Conservation (phyloP, 1,140 invertebrate species). For the Phortica variegata region DNA sequence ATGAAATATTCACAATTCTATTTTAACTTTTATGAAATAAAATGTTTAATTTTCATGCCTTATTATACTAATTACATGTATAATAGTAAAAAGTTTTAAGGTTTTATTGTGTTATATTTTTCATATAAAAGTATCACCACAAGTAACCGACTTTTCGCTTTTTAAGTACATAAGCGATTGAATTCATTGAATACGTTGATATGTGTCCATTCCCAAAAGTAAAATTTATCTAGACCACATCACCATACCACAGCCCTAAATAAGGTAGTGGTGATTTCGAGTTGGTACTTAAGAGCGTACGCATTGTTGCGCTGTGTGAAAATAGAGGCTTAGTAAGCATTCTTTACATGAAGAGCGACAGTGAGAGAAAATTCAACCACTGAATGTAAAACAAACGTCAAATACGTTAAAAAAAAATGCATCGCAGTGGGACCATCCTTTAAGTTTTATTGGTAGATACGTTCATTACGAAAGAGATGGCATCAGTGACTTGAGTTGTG, state of each 20-base stretch:
- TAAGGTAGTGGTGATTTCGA: conserved; percentile 6
- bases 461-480: neutral
- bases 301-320: conserved; percentile 40
- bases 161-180: conserved; percentile 10
- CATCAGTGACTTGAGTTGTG: conserved; percentile 5
- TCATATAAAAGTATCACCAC: conserved; percentile 1
- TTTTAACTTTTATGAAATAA: no score
- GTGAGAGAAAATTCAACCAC: conserved; percentile 35
- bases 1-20: no score
- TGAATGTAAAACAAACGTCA: conserved; percentile 32
- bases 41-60: no score
- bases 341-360: conserved; percentile 23
- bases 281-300: conserved; percentile 18
- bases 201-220: conserved; percentile 14
- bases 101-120: no score
- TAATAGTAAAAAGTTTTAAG: no score
- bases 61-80: no score
- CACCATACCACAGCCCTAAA: conserved; percentile 4
- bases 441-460: conserved; percentile 27
- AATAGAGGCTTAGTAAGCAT: conserved; percentile 35
- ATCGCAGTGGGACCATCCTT: conserved; percentile 27
- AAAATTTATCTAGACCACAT: conserved; percentile 9
- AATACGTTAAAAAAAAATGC: conserved; percentile 18
- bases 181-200: conserved; percentile 15
- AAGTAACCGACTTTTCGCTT: neutral